Conservation (phyloP, 2,113 vertebrate genomes). For the Phaethon lepturus region DNA sequence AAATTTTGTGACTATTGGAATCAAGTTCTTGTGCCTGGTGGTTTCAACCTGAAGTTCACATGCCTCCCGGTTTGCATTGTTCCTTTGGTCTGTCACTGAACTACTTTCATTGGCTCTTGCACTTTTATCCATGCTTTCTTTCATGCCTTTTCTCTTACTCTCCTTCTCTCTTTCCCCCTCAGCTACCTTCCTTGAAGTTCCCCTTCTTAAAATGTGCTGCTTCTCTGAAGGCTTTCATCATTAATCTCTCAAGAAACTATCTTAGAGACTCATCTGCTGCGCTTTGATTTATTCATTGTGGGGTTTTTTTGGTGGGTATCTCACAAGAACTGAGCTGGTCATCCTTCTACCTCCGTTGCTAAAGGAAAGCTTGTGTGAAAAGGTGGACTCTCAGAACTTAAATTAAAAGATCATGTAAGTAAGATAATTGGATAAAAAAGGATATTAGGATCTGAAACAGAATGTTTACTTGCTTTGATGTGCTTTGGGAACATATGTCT, state of each 20-base stretch:
- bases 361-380: slow-evolving; percentile 55
- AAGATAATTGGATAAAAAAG: slow-evolving; percentile 73
- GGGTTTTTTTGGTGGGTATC: not conserved
- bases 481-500: slow-evolving; percentile 68
- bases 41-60: not conserved
- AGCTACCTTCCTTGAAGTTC: slow-evolving; percentile 55
- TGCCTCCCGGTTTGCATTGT: not conserved
- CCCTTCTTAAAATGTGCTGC: slow-evolving; percentile 37
- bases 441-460: slow-evolving; percentile 71
- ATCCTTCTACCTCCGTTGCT: not conserved
- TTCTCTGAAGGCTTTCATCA: slow-evolving; percentile 59
- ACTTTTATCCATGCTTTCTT: not conserved
- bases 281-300: slow-evolving; percentile 50
- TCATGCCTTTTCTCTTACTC: not conserved
- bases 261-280: slow-evolving; percentile 31
- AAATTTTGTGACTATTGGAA: not conserved
- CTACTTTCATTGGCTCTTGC: not conserved
- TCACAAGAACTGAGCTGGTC: slow-evolving; percentile 42
- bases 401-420: slow-evolving; percentile 71
- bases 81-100: not conserved
- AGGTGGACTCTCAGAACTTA: slow-evolving; percentile 65
- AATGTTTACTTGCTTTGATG: slow-evolving; percentile 75
- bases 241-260: slow-evolving; percentile 57
- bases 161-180: not conserved
- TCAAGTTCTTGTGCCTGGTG: not conserved